Conservation (phyloP, 1,140 invertebrate genomes). For the Drosophila malerkotliana region DNA sequence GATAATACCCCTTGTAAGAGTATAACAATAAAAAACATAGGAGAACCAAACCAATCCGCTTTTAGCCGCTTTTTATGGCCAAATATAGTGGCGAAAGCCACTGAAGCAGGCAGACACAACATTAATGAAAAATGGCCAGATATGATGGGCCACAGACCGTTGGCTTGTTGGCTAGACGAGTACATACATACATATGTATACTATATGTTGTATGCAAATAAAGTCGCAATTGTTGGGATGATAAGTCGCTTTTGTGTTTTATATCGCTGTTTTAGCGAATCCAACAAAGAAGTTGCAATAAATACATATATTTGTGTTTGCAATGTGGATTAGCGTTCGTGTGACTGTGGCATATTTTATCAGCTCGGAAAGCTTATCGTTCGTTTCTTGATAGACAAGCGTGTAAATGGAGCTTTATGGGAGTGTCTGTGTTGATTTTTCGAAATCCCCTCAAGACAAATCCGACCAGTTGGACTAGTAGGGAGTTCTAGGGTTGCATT, state of each 20-base stretch:
- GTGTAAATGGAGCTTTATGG: constrained; percentile 10
- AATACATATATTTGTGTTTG: constrained; percentile 15
- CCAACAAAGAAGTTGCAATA: constrained; percentile 32
- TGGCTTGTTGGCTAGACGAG: too few species aligned
- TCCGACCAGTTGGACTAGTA: background rate
- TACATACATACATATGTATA: constrained; percentile 8
- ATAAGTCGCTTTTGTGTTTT: constrained; percentile 17
- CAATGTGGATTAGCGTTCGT: constrained; percentile 29
- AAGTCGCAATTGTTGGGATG: constrained; percentile 32
- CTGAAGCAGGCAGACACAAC: constrained; percentile 18
- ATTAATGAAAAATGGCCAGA: constrained; percentile 15
- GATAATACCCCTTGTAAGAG: too few species aligned
- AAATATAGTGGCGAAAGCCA: constrained; percentile 31
- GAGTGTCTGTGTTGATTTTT: constrained; percentile 8
- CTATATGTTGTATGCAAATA: constrained; percentile 5
- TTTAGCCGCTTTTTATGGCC: constrained; percentile 37
- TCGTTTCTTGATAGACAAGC: constrained; percentile 6
- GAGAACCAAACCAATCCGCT: constrained; percentile 39
- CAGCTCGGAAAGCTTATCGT: constrained; percentile 35
- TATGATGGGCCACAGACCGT: background rate
- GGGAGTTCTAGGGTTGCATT: constrained; percentile 5
- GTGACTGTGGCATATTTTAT: constrained; percentile 9
- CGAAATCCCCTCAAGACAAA: background rate
- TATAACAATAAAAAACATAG: background rate
- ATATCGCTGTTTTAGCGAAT: constrained; percentile 21